Conservation (phyloP, 2,113 vertebrate genomes). For the Hydropotes inermis region DNA sequence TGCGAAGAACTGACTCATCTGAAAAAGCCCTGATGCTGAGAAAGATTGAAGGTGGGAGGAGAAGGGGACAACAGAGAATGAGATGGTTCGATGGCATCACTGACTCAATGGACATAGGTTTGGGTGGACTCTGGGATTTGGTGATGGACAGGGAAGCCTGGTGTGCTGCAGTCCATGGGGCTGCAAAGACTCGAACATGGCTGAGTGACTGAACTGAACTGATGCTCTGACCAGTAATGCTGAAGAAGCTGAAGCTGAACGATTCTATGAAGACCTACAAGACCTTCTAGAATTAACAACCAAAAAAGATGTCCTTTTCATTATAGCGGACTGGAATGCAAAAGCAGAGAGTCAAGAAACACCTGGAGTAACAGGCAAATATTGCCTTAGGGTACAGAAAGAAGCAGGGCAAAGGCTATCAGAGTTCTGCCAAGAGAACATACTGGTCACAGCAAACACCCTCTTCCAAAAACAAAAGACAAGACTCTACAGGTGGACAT, state of each 20-base stretch:
- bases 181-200: background rate
- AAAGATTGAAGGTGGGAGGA: background rate
- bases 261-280: background rate
- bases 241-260: background rate
- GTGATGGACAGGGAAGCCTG: background rate
- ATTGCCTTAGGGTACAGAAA: background rate
- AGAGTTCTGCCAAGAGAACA: background rate
- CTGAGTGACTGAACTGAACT: background rate
- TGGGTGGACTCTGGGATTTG: background rate
- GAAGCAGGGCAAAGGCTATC: background rate
- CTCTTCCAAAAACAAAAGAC: background rate
- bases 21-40: background rate
- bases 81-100: background rate
- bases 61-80: rapidly evolving
- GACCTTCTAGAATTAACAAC: background rate
- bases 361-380: background rate
- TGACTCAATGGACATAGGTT: rapidly evolving
- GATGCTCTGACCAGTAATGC: background rate
- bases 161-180: background rate
- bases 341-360: background rate
- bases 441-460: background rate
- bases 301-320: background rate
- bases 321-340: background rate
- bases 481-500: background rate
- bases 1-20: background rate